phyloP scores from a whole-genome alignment of 2,113 vertebrate species.

The Pygoscelis adeliae region DNA sequence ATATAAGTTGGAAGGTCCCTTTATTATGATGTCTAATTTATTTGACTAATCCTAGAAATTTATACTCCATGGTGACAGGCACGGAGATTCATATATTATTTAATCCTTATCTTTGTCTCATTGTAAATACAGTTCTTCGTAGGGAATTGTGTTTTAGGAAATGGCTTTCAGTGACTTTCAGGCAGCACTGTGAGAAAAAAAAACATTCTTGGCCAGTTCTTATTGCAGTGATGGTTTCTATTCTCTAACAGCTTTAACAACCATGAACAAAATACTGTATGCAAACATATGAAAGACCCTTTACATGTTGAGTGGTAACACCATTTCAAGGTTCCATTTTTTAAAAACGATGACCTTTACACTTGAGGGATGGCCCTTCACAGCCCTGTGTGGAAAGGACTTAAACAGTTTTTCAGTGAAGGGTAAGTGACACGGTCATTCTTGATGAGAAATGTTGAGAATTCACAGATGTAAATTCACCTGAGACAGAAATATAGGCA shows the following conservation, averaged over 20 bases:
- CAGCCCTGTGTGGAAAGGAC: not conserved
- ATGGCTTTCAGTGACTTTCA: not conserved
- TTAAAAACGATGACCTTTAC: not conserved
- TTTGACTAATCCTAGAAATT: conserved; percentile 8
- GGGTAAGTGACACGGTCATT: not conserved
- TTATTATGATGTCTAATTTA: not conserved
- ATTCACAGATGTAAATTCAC: not conserved
- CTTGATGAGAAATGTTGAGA: not conserved
- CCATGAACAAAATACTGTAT: not conserved
- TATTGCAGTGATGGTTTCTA: not conserved
- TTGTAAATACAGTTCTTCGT: not conserved
- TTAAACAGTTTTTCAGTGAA: not conserved
- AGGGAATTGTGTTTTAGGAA: not conserved
- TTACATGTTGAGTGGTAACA: not conserved
- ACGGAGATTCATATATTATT: not conserved
- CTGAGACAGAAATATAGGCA: not conserved
- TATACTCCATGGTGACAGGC: not conserved
- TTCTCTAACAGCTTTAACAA: not conserved
- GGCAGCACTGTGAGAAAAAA: not conserved
- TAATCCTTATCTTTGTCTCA: not conserved
- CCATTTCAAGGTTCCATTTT: not conserved
- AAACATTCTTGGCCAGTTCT: not conserved
- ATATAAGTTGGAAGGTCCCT: not conserved
- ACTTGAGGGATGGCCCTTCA: not conserved
- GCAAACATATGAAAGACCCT: not conserved